Evolutionary conservation across 2,113 vertebrate genomes (phyloP), one percentile per base, ranked within the genome.

Genomic region (Sceloporus tristichus): DNA sequence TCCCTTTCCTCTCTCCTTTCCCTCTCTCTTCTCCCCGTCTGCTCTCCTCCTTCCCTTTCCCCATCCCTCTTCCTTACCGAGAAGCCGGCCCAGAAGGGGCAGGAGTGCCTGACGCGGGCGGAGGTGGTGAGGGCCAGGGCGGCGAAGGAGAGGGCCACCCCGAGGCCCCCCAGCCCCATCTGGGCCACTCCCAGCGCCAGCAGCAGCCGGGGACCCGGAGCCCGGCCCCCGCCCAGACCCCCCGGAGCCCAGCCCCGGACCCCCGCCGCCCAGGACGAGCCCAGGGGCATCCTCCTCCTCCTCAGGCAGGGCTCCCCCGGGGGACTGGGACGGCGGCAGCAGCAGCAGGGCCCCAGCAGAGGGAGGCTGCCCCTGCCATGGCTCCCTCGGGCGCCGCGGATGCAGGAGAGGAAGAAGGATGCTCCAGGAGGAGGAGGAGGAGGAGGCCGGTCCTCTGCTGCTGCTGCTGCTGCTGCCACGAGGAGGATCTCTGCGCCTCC

Each of bases 41-140:
- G 34, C 34, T 34, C 34, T 34, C 34, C 34, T 16, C 5, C 23
- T 2, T 1, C 70, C 23, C 59, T 4, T 79, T 2, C 34, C 27
- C 4, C 40, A 8, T 2, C 2, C 18, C 98, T 98, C 42, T 48
- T 48, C 42, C 42, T 48, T 95, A 99, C 98, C 96, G 98, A 99
- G 96, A 99, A 99, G 87, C 98, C 98, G 29, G 98, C 98, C 98
- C 98, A 99, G 97, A 99, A 99, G 25, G 98, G 98, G 92, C 98
- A 99, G 27, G 98, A 99, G 97, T 99, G 98, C 59, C 98, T 96
- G 92, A 99, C 98, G 91, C 98, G 97, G 93, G 98, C 98, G 73
- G 98, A 99, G 74, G 98, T 98, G 95, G 98, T 99, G 91, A 99
- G 98, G 85, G 98, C 98, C 96, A 99, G 94, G 84, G 98, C 98